Base-by-base conservation (phyloP, 2,888 invertebrate species). In the Zootermopsis nevadensis region DNA sequence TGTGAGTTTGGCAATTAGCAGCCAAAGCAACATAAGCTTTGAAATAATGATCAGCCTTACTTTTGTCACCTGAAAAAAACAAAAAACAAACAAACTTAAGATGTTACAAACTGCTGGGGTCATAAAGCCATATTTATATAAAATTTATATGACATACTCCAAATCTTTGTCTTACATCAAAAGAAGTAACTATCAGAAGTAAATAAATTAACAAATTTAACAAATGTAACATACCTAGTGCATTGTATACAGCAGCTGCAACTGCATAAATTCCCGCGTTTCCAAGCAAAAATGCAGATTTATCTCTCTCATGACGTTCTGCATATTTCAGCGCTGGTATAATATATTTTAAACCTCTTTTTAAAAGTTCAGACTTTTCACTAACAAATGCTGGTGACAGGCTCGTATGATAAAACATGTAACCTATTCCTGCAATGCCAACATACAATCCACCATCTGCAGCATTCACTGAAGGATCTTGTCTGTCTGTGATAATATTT, bases 241-340 rank as follows among this genome's bases (percentile, higher is more conserved):
- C 90, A 84, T 91, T 90, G 35, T 92, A 92, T 31, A 95, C 88
- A 35, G 92, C 94, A 0, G 94, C 91, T 0, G 94, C 94, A 2
- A 96, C 90, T 1, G 95, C 95, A 87, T 93, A 94, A 7, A 95
- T 93, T 0, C 97, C 97, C 19, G 94, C 94, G 87, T 94, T 94
- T 2, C 97, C 97, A n/a, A 96, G 91, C 24, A 97, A 89, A 89
- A 96, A 96, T 0, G 94, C 93, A 24, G 93, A 93, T 77, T 91
- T 88, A 84, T 91, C 91, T 74, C 89, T 84, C 81, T 84, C 89
- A 84, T 88, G 89, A n/a, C 88, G 89, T n/a, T 89, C 87, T 15
- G 91, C 90, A 82, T 91, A 91, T 66, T 91, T 90, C 84, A 94
- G 88, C 2, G 94, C 93, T 19, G 93, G 93, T 81, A 91, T 90